A percentile compares a stretch with the other conserved stretches of the same genome.
These are phyloP conservation scores for Gallinago undulata DNA, from an alignment of 2,113 vertebrate genomes.

Conservation along the genomic window DNA sequence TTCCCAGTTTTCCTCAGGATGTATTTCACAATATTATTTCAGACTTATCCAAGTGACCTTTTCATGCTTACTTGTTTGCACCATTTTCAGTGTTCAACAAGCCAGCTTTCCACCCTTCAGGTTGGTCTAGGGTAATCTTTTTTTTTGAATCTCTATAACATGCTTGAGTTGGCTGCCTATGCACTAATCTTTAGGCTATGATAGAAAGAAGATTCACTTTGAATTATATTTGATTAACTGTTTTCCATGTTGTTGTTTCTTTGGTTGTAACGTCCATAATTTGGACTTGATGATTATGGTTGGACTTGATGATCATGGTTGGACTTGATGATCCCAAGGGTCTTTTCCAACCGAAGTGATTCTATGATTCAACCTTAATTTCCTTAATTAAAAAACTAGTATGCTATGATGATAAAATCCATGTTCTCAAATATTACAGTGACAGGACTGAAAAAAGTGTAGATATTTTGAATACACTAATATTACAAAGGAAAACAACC, in stretches of 20 bases:
- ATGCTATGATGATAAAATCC: not conserved
- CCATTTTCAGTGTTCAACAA: not conserved
- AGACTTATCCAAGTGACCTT: not conserved
- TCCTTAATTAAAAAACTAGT: not conserved
- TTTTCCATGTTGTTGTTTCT: not conserved
- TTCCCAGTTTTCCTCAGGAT: not conserved
- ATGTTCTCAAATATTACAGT: not conserved
- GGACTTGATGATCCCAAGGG: no score
- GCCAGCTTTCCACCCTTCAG: not conserved
- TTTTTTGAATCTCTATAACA: not conserved
- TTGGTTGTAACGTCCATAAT: not conserved
- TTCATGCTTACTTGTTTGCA: not conserved
- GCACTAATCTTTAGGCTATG: not conserved
- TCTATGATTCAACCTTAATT: not conserved
- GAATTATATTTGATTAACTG: not conserved
- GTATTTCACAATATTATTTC: not conserved
- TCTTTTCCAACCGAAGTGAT: no score
- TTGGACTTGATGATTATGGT: no score
- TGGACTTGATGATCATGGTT: no score
- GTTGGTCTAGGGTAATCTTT: not conserved
- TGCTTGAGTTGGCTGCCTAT: not conserved
- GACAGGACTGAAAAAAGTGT: not conserved
- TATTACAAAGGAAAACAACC: not conserved
- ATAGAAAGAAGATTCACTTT: not conserved
- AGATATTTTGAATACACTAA: not conserved